Percentiles rank a stretch among this genome's conserved stretches.
Evolutionary conservation across 2,888 invertebrate genomes (phyloP).

Genomic region (Eilema sororculum): DNA sequence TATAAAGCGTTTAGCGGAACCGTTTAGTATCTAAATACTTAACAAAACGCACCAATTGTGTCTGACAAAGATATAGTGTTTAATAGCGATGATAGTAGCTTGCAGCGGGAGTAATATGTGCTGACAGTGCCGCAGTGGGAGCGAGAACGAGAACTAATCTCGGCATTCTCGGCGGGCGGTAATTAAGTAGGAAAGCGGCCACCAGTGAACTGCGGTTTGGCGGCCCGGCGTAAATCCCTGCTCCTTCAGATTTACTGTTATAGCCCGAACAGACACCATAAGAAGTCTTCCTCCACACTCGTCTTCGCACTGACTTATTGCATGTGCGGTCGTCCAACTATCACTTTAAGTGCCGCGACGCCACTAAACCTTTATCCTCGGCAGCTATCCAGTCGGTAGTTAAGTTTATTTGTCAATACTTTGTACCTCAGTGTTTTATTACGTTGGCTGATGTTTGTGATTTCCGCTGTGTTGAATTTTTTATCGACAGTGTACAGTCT

Average conservation of each 20-base stretch:
- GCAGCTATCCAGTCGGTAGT: conserved; percentile 39
- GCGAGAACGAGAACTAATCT: conserved; percentile 70
- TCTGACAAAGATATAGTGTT: conserved; percentile 11
- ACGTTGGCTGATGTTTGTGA: conserved; percentile 10
- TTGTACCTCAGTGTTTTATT: conserved; percentile 35
- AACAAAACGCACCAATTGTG: neutral
- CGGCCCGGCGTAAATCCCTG: conserved; percentile 74
- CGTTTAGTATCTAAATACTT: neutral
- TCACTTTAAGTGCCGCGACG: conserved; percentile 63
- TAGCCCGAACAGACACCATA: conserved; percentile 70
- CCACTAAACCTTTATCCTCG: conserved; percentile 58
- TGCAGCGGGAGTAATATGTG: conserved; percentile 58
- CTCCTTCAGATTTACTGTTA: conserved; percentile 85
- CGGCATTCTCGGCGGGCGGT: conserved; percentile 76
- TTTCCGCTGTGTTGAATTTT: neutral
- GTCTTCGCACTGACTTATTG: conserved; percentile 70
- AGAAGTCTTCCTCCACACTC: conserved; percentile 60
- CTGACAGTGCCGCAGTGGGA: conserved; percentile 44
- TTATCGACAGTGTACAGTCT: neutral
- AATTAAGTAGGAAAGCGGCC: conserved; percentile 73
- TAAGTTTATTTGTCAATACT: conserved; percentile 49
- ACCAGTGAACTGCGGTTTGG: conserved; percentile 61
- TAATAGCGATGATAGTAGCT: conserved; percentile 51
- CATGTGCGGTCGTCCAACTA: conserved; percentile 59
- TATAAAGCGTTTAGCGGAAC: neutral